Evolutionary conservation across 1,140 invertebrate genomes (phyloP).

Genomic region (Aphelinus certus): DNA sequence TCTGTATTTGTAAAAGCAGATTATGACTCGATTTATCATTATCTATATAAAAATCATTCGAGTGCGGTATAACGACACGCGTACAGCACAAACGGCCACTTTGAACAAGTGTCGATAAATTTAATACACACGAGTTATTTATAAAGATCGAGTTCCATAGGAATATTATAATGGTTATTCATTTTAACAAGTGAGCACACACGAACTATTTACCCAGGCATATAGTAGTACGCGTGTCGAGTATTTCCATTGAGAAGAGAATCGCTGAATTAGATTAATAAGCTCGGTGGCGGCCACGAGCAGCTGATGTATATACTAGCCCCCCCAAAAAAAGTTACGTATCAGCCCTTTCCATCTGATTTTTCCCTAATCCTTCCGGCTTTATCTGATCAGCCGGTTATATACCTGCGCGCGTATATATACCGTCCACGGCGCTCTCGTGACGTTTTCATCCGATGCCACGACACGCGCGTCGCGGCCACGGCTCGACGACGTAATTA

Average conservation of each 20-base stretch:
- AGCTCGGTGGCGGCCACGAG: background rate
- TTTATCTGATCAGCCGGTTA: background rate
- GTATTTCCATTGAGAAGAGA: too few relatives aligned
- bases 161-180: too few relatives aligned
- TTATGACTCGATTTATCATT: too few relatives aligned
- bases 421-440: background rate
- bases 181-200: too few relatives aligned
- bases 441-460: slow-evolving; percentile 23
- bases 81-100: too few relatives aligned
- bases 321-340: background rate
- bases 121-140: background rate
- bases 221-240: too few relatives aligned
- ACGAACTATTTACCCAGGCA: too few relatives aligned
- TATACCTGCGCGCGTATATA: background rate
- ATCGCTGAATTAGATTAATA: background rate
- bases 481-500: slow-evolving; percentile 32
- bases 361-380: slow-evolving; percentile 13
- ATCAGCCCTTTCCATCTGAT: slow-evolving; percentile 5
- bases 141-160: too few relatives aligned
- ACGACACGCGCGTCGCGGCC: background rate
- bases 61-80: too few relatives aligned
- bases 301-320: background rate
- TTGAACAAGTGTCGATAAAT: background rate
- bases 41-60: too few relatives aligned
- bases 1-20: too few relatives aligned